Evolutionary conservation across 2,888 invertebrate genomes (phyloP), one percentile per base, ranked within the genome.

Genomic region (Acleris cristana): DNA sequence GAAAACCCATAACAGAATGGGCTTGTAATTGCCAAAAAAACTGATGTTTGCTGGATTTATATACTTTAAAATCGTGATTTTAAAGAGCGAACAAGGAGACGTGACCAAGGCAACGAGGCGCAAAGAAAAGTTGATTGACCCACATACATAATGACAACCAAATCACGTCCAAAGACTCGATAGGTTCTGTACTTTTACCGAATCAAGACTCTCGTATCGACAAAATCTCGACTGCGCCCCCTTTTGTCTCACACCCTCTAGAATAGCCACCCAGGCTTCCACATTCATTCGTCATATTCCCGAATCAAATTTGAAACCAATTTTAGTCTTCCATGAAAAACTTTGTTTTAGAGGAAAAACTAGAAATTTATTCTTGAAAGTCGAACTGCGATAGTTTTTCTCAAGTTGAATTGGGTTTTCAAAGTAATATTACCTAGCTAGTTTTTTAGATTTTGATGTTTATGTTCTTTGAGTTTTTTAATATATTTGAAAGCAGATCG

Each of bases 271-370:
- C 34, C 48, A 40, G 26, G 16, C 52, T 30, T 49, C 30, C 18
- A 54, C 18, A 54, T 54, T 49, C 18, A 19, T 14, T 64, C 30
- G 30, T 54, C 64, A 59, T 54, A 63, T 59, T 54, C 65, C 58
- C 54, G 52, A 54, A 65, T 65, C 48, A 65, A 54, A 54, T 59
- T 49, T 54, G 54, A 54, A 48, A 59, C 30, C 58, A 23, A 59
- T 59, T 59, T 65, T 54, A 59, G 59, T 59, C 49, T 58, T 64
- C 44, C 58, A 19, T 40, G 21, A 14, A 52, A 30, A 65, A 65
- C 58, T 65, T 65, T 48, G 44, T 23, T 48, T 52, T 21, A 53
- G 18, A 44, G 59, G 53, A 45, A 53, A 54, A 56, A 34, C 23
- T 44, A 19, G 44, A 19, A 18, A 30, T 60, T 34, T 14, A 2